A percentile compares a stretch with the other conserved stretches of the same genome.
phyloP scores from a whole-genome alignment of 2,888 invertebrate species.

The Volucella inanis region DNA sequence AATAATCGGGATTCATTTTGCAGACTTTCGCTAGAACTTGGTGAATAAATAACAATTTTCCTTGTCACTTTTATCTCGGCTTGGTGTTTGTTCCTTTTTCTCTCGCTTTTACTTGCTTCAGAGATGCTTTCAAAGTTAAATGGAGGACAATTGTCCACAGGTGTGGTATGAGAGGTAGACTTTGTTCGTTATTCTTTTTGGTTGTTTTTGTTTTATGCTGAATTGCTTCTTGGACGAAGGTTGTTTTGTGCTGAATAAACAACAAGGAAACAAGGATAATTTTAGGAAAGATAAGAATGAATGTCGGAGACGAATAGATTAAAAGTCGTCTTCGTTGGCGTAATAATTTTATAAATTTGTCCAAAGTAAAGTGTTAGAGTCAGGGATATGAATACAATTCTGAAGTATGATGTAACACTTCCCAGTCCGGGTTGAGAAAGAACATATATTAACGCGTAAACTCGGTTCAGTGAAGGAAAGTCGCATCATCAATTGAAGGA shows the following conservation, averaged over 20 bases:
- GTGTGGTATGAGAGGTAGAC: slow-evolving; percentile 26
- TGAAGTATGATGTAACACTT: too few relatives aligned
- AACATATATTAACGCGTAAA: too few relatives aligned
- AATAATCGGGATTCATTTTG: slow-evolving; percentile 67
- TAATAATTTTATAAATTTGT: too few relatives aligned
- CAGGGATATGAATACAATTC: too few relatives aligned
- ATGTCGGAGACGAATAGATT: background rate
- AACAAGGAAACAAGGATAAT: slow-evolving; percentile 1
- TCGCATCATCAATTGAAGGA: too few relatives aligned
- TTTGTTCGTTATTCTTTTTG: background rate
- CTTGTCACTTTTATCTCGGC: slow-evolving; percentile 36
- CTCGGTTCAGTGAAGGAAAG: too few relatives aligned
- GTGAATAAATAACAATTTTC: slow-evolving; percentile 59
- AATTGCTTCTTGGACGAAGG: background rate
- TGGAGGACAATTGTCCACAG: slow-evolving; percentile 62
- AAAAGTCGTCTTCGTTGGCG: too few relatives aligned
- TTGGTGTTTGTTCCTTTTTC: background rate
- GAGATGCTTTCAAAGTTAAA: slow-evolving; percentile 58
- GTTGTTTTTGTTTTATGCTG: too few relatives aligned
- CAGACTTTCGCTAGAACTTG: slow-evolving; percentile 47
- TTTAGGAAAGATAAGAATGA: slow-evolving; percentile 1
- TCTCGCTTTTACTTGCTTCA: background rate
- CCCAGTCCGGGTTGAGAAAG: too few relatives aligned
- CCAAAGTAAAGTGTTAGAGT: too few relatives aligned
- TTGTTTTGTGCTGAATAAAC: background rate